These are phyloP conservation scores for Xylota segnis DNA, from an alignment of 2,888 invertebrate species.

Conservation along the genomic window DNA sequence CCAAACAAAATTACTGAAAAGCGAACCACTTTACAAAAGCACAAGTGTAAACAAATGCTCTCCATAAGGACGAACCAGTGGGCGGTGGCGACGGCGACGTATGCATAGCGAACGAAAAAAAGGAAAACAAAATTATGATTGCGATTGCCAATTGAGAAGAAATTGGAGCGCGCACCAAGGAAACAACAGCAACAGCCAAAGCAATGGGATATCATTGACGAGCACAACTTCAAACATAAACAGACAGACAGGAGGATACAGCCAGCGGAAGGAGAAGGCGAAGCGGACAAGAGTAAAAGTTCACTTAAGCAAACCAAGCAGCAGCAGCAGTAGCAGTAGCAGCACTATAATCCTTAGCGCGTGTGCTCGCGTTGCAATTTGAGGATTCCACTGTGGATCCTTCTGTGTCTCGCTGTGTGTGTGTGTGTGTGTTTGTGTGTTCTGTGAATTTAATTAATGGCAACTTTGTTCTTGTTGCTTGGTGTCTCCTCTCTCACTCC, in stretches of 20 bases:
- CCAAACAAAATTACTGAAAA: conserved; percentile 67
- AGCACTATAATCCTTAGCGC: conserved; percentile 69
- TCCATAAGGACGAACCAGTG: not conserved
- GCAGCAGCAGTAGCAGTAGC: conserved; percentile 43
- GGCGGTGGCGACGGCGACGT: no score
- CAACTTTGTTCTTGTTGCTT: conserved; percentile 45
- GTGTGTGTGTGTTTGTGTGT: no score
- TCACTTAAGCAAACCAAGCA: conserved; percentile 48
- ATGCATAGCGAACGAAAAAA: conserved; percentile 36
- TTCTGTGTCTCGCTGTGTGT: no score
- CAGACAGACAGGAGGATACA: conserved; percentile 29
- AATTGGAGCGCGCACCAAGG: conserved; percentile 36
- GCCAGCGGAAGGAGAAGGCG: not conserved
- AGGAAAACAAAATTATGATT: conserved; percentile 71
- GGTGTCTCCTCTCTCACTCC: no score
- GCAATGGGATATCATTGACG: conserved; percentile 52
- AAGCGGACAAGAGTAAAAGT: conserved; percentile 31
- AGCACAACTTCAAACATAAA: conserved; percentile 50
- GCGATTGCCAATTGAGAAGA: conserved; percentile 66
- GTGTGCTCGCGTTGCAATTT: conserved; percentile 72
- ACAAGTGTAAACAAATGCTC: conserved; percentile 72
- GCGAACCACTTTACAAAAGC: conserved; percentile 73
- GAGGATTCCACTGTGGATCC: conserved; percentile 54
- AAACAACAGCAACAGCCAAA: conserved; percentile 32
- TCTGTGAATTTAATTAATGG: conserved; percentile 72